Evolutionary conservation across 2,888 invertebrate genomes (phyloP).

Genomic region (Drosophila pegasa): DNA sequence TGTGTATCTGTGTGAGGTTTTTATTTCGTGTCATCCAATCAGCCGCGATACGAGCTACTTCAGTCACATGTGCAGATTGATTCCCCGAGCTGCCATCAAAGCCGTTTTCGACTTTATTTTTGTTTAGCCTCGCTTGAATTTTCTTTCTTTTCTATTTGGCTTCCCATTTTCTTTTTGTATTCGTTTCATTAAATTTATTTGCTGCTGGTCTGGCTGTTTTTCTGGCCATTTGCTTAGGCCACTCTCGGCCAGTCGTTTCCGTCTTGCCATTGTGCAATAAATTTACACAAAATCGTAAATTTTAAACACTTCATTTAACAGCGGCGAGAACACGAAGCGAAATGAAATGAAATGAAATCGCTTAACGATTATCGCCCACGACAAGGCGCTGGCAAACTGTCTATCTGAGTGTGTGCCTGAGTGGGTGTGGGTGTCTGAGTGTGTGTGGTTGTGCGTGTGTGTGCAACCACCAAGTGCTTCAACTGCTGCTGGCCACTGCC

Average conservation of each 20-base stretch:
- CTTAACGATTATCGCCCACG: slow-evolving; percentile 53
- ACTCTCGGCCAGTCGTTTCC: slow-evolving; percentile 15
- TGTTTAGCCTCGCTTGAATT: slow-evolving; percentile 7
- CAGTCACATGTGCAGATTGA: slow-evolving; percentile 61
- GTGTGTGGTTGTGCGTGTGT: slow-evolving; percentile 20
- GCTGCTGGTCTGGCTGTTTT: slow-evolving; percentile 19
- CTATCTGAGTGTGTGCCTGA: slow-evolving; percentile 1
- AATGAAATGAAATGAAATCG: slow-evolving; percentile 47
- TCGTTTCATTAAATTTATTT: slow-evolving; percentile 28
- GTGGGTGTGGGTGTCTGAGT: background rate
- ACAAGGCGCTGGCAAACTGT: slow-evolving; percentile 31
- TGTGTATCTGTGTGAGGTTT: slow-evolving; percentile 41
- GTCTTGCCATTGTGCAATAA: slow-evolving; percentile 53
- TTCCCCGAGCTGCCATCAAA: slow-evolving; percentile 60
- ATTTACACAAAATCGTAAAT: slow-evolving; percentile 67
- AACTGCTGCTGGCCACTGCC: slow-evolving; percentile 8
- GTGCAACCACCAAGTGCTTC: slow-evolving; percentile 16
- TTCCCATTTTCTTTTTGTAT: slow-evolving; percentile 1
- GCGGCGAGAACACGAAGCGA: slow-evolving; percentile 25
- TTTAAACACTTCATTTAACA: slow-evolving; percentile 74
- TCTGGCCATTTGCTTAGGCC: slow-evolving; percentile 16
- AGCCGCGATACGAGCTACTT: slow-evolving; percentile 41
- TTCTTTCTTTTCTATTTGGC: background rate
- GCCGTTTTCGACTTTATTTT: slow-evolving; percentile 39
- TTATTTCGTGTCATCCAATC: slow-evolving; percentile 72